A percentile compares a stretch with the other conserved stretches of the same genome.
Conservation (phyloP, 2,888 invertebrate species). For the Sturmia bella region DNA sequence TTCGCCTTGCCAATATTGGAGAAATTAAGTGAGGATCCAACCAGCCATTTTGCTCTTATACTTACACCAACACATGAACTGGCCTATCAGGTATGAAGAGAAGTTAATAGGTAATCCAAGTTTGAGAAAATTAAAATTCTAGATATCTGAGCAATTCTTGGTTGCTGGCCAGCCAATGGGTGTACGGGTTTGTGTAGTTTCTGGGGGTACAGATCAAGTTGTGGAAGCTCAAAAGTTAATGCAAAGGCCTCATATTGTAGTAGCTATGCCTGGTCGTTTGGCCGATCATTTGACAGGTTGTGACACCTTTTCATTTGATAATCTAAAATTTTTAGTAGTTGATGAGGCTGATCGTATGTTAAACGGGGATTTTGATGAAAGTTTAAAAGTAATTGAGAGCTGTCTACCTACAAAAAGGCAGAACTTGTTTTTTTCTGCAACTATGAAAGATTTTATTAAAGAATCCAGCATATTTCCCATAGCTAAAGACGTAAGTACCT, state of each 20-base stretch:
- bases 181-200: conserved; percentile 91
- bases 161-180: conserved; percentile 94
- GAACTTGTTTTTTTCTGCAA: conserved; percentile 96
- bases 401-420: conserved; percentile 90
- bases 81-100: conserved; percentile 86
- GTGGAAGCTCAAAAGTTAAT: conserved; percentile 92
- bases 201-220: conserved; percentile 97
- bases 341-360: conserved; percentile 96
- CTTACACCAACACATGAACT: conserved; percentile 97
- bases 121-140: not conserved
- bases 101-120: not conserved
- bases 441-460: conserved; percentile 92
- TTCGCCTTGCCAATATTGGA: conserved; percentile 97
- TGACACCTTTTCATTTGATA: conserved; percentile 89
- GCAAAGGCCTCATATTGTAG: conserved; percentile 94
- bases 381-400: conserved; percentile 90
- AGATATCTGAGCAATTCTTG: conserved; percentile 97
- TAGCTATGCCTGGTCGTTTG: conserved; percentile 97
- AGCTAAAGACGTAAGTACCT: conserved; percentile 84
- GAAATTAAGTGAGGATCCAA: conserved; percentile 95
- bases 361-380: conserved; percentile 91
- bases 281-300: conserved; percentile 96
- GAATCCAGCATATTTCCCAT: conserved; percentile 85
- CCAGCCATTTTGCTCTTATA: conserved; percentile 96
- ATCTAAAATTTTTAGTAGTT: conserved; percentile 92